Conservation (phyloP, 1,140 invertebrate species). For the Mycetomoellerius zeteki region DNA sequence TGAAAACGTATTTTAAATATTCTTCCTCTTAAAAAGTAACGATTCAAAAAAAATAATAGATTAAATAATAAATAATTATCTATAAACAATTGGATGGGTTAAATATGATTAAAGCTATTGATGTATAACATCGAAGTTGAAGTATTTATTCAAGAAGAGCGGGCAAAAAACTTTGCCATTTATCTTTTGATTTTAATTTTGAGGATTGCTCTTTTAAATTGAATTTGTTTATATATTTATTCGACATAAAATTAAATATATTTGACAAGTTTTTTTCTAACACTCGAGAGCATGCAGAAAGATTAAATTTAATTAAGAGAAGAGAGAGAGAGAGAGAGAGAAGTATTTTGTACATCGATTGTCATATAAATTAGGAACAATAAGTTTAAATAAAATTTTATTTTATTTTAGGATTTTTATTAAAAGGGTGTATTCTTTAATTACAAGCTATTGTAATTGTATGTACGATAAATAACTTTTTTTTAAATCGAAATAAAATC, state of each 20-base stretch:
- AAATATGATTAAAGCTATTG: not conserved
- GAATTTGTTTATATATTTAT: not conserved
- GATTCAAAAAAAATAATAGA: not conserved
- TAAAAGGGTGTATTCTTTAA: too few species aligned
- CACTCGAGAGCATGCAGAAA: not conserved
- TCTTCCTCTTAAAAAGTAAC: not conserved
- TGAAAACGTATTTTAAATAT: not conserved
- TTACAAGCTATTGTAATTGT: not conserved
- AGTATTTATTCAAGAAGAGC: not conserved
- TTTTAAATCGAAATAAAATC: not conserved
- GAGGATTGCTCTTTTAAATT: not conserved
- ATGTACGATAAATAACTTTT: constrained; percentile 29
- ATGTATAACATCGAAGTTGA: not conserved
- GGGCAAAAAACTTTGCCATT: not conserved
- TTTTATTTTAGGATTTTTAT: not conserved
- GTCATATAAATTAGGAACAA: not conserved
- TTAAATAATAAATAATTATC: not conserved
- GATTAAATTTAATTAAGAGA: not conserved
- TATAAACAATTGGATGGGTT: not conserved
- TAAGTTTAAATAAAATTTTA: not conserved
- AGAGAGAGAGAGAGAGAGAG: too few species aligned
- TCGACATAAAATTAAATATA: not conserved
- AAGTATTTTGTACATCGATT: not conserved
- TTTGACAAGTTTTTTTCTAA: not conserved
- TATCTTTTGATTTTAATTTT: not conserved